Evolutionary conservation across 2,797 vertebrate species (phyloP).

Genomic region (Heterohyrax brucei): DNA sequence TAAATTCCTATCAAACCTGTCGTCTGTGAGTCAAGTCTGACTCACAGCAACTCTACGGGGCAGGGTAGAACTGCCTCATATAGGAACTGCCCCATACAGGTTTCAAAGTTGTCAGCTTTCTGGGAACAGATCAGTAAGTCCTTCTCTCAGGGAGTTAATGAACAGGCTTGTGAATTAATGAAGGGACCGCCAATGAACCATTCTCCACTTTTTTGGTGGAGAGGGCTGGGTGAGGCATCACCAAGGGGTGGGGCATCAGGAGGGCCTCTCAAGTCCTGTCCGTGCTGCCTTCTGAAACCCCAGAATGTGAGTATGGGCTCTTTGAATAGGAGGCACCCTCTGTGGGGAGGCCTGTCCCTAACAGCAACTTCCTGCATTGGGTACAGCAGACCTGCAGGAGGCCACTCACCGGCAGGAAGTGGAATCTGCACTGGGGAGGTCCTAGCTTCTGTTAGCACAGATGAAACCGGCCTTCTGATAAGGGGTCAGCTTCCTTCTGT

Average conservation of each 20-base stretch:
- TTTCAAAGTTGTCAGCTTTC: too few species aligned
- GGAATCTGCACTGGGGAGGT: fast-evolving
- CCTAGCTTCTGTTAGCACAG: background rate
- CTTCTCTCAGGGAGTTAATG: too few species aligned
- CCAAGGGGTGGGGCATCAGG: fast-evolving
- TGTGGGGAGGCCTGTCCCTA: background rate
- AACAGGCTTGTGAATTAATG: background rate
- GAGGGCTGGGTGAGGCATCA: background rate
- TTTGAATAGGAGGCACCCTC: background rate
- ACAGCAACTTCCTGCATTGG: background rate
- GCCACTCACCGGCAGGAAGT: fast-evolving
- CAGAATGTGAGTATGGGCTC: background rate
- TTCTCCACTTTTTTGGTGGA: background rate
- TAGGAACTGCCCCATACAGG: too few species aligned
- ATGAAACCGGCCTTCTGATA: background rate
- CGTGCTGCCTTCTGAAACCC: too few species aligned
- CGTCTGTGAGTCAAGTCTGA: too few species aligned
- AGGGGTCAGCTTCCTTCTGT: background rate
- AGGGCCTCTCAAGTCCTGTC: background rate
- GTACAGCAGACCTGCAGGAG: background rate
- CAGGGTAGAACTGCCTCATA: too few species aligned
- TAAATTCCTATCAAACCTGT: too few species aligned
- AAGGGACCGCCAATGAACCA: fast-evolving
- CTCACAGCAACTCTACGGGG: too few species aligned
- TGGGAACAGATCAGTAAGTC: too few species aligned